Percentiles rank a stretch among this genome's conserved stretches.
phyloP scores from a whole-genome alignment of 2,888 invertebrate species.

The Germaria angustata region DNA sequence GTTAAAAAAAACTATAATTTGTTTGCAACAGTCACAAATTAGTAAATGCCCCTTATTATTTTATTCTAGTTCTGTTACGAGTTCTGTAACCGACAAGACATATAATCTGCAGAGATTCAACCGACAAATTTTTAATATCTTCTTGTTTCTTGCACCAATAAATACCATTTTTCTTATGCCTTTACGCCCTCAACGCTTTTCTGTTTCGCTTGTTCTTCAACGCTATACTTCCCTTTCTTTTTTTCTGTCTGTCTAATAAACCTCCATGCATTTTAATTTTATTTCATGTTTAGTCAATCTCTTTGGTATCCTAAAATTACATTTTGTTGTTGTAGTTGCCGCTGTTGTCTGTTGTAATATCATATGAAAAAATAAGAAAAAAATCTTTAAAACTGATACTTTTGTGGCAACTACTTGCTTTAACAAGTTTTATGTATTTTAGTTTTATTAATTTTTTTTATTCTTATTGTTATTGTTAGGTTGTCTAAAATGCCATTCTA shows the following conservation, averaged over 20 bases:
- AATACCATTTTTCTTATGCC: too few species aligned
- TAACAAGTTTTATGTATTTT: conserved; percentile 29
- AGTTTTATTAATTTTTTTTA: not conserved
- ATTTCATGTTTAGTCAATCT: conserved; percentile 42
- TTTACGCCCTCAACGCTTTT: too few species aligned
- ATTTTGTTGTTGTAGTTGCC: conserved; percentile 31
- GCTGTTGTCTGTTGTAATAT: conserved; percentile 37
- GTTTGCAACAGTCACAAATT: too few species aligned
- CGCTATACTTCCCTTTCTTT: conserved; percentile 38
- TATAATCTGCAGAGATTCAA: too few species aligned
- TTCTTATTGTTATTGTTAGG: not conserved
- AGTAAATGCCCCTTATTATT: too few species aligned
- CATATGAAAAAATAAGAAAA: conserved; percentile 5
- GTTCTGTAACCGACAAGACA: too few species aligned
- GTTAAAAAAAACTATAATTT: too few species aligned
- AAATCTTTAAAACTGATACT: conserved; percentile 44
- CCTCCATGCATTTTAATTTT: conserved; percentile 21
- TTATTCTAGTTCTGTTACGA: too few species aligned
- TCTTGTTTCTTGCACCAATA: too few species aligned
- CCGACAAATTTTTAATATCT: too few species aligned
- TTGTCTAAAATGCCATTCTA: conserved; percentile 58
- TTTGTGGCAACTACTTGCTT: conserved; percentile 47
- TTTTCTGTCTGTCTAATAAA: conserved; percentile 7
- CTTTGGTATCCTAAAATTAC: conserved; percentile 57
- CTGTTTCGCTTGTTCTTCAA: not conserved